Conservation (phyloP, 2,113 vertebrate species). For the Malurus alboscapulatus region DNA sequence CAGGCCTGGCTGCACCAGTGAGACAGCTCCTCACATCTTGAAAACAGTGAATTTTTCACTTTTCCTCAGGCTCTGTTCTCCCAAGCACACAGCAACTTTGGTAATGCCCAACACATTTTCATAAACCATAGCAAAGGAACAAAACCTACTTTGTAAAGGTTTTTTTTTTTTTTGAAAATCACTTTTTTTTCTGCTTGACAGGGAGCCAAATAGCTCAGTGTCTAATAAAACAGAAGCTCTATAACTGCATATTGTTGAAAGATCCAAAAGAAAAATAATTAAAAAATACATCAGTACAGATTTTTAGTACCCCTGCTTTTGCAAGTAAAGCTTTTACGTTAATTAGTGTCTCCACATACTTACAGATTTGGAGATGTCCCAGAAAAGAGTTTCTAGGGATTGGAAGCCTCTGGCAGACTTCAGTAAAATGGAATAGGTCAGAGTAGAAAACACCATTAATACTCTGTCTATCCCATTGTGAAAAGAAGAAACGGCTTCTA, state of each 20-base stretch:
- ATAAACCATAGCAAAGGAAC: background rate
- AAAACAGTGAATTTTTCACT: background rate
- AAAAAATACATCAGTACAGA: background rate
- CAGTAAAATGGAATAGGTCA: background rate
- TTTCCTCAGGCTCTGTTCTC: background rate
- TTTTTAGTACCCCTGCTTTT: background rate
- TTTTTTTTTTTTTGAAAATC: background rate
- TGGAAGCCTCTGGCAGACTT: conserved; percentile 15
- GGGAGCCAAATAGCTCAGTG: background rate
- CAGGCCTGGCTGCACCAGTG: rapidly evolving
- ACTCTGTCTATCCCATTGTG: background rate
- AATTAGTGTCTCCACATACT: background rate
- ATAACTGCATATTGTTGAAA: background rate
- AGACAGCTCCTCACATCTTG: background rate
- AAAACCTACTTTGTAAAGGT: background rate
- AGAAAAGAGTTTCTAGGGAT: conserved; percentile 41
- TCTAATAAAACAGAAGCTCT: background rate
- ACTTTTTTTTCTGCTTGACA: background rate
- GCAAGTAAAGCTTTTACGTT: conserved; percentile 10
- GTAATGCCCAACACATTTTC: background rate
- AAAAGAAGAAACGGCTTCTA: background rate
- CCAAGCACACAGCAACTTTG: rapidly evolving
- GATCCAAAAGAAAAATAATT: background rate
- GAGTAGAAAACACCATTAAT: background rate
- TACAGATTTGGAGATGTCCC: background rate